Base-by-base conservation (phyloP, 2,888 invertebrate genomes). In the Dicyrtoma fusca region DNA sequence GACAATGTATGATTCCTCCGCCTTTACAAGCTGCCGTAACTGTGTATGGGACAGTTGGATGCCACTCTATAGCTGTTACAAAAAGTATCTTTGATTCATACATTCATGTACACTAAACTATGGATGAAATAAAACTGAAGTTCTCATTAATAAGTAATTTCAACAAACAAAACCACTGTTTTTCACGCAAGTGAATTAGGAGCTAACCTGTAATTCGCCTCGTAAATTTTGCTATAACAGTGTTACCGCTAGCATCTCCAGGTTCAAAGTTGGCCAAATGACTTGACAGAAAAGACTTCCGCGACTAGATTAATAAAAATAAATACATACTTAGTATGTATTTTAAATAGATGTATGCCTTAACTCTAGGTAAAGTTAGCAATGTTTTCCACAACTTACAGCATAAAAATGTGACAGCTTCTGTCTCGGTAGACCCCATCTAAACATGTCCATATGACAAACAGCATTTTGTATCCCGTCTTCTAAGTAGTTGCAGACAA, bases 1-100 rank as follows among this genome's bases (percentile, higher is more conserved):
- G 45, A 2, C 74, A 70, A 23, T 74, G 10, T 23, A 70, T 49
- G 49, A 76, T 74, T 47, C 76, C 76, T 1, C 79, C 79, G 53
- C 72, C 73, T 69, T 80, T 80, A 11, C 72, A 74, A 10, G 74
- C 78, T 45, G 71, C 74, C 1, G 74, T 77, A 8, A 75, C 23
- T 1, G 69, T 21, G 44, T 73, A 76, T 2, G 77, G 77, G 49
- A 70, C 47, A 17, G 61, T 69, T 13, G 74, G 72, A 59, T 78
- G 78, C 79, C 79, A 79, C 4, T 53, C 42, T 1, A 79, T 0
- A 11, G 76, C 70, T 71, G 25, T 10, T 19, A 47, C 13, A 17
- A 21, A 5, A 26, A 26, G 6, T 2, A 66, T 25, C 3, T 13
- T 14, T 3, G 13, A 47, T 44, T 45, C 1, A 17, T 61, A 34